Evolutionary conservation across 2,888 invertebrate species (phyloP).

Genomic region (Dasypolia templi): DNA sequence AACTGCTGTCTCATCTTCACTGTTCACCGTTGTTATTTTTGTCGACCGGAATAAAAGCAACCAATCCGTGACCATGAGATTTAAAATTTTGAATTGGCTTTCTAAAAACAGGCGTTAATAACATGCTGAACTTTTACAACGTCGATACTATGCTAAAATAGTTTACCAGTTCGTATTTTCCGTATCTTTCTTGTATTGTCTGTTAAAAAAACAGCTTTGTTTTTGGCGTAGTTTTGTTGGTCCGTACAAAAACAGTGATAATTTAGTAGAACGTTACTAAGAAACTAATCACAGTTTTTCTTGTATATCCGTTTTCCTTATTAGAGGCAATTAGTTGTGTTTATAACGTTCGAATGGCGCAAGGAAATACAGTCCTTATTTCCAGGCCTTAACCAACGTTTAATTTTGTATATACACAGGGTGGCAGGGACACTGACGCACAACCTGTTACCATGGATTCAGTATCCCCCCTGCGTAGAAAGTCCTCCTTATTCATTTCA

Average conservation of each 20-base stretch:
- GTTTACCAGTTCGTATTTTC: slow-evolving; percentile 19
- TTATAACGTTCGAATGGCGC: slow-evolving; percentile 7
- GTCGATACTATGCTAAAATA: not conserved
- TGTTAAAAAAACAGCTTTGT: not conserved
- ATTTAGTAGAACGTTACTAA: slow-evolving; percentile 32
- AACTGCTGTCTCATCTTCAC: not conserved
- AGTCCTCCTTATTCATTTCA: not conserved
- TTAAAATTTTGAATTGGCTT: not conserved
- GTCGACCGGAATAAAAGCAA: not conserved
- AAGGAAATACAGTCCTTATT: slow-evolving; percentile 6
- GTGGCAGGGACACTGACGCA: too few relatives aligned
- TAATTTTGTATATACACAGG: not conserved
- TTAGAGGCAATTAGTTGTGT: slow-evolving; percentile 33
- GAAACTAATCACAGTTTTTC: slow-evolving; percentile 38
- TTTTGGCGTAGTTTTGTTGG: not conserved
- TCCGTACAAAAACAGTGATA: slow-evolving; percentile 2
- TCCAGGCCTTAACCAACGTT: slow-evolving; percentile 8
- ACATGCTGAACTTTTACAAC: slow-evolving; percentile 7
- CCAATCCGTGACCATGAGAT: not conserved
- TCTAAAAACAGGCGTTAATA: slow-evolving; percentile 12
- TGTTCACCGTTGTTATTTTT: not conserved
- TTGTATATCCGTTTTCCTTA: slow-evolving; percentile 33
- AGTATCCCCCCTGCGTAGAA: too few relatives aligned
- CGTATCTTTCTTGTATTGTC: not conserved
- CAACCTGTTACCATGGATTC: too few relatives aligned